Conservation (phyloP, 2,888 invertebrate species). For the Yponomeuta plumbellus region DNA sequence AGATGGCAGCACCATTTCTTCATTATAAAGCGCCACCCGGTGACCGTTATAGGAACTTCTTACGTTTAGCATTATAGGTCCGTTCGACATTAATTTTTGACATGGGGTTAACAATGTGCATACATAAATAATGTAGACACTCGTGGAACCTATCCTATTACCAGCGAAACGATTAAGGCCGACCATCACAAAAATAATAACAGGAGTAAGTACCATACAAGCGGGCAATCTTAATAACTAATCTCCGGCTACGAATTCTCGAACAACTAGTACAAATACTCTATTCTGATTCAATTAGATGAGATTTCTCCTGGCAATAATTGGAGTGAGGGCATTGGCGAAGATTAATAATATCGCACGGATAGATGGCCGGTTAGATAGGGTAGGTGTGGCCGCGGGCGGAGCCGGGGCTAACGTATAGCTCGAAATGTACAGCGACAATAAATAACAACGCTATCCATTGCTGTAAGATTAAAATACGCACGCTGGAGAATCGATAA, state of each 20-base stretch:
- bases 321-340: conserved; percentile 35
- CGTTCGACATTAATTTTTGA: no score
- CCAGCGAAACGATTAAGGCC: conserved; percentile 11
- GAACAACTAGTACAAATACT: conserved; percentile 50
- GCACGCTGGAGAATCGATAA: not conserved
- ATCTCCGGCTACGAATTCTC: conserved; percentile 56
- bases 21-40: no score
- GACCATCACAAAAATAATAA: not conserved
- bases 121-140: no score
- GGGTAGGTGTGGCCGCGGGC: conserved; percentile 59
- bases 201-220: conserved; percentile 25
- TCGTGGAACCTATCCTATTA: conserved; percentile 12
- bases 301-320: conserved; percentile 44
- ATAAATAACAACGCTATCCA: conserved; percentile 29
- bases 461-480: not conserved
- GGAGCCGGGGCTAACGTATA: conserved; percentile 46
- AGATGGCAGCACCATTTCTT: no score
- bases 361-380: conserved; percentile 48
- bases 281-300: conserved; percentile 58
- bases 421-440: conserved; percentile 45
- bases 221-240: conserved; percentile 63
- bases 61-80: no score
- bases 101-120: no score
- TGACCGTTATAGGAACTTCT: no score
- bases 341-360: conserved; percentile 48